Evolutionary conservation across 2,888 invertebrate species (phyloP).

Genomic region (Thymelicus acteon): DNA sequence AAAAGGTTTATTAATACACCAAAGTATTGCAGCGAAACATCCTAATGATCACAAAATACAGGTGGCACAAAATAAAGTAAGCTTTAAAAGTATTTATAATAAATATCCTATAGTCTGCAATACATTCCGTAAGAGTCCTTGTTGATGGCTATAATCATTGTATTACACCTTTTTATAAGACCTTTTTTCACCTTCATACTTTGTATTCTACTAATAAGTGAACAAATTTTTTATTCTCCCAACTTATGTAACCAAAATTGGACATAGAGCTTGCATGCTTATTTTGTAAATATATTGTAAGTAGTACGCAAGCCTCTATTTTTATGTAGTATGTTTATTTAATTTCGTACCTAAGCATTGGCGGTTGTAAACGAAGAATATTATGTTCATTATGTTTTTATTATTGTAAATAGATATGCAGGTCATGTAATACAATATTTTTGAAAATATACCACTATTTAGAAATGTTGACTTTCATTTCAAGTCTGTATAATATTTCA

Average conservation of each 20-base stretch:
- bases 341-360: constrained; percentile 54
- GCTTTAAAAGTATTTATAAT: not conserved
- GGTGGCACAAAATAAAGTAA: not conserved
- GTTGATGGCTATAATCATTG: constrained; percentile 2
- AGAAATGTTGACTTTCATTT: constrained; percentile 58
- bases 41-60: not conserved
- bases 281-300: constrained; percentile 51
- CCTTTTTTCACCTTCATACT: constrained; percentile 15
- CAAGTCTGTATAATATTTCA: too few species aligned
- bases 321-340: constrained; percentile 50
- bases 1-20: too few species aligned
- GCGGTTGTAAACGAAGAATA: constrained; percentile 61
- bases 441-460: constrained; percentile 85
- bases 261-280: constrained; percentile 47
- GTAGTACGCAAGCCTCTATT: constrained; percentile 45
- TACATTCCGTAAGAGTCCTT: constrained; percentile 6
- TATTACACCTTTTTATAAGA: constrained; percentile 28
- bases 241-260: constrained; percentile 27
- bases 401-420: constrained; percentile 83
- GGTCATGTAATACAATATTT: constrained; percentile 83
- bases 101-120: not conserved
- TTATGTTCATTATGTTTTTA: constrained; percentile 69
- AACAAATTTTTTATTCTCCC: constrained; percentile 12
- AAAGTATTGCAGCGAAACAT: too few species aligned
- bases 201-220: constrained; percentile 18